phyloP scores from a whole-genome alignment of 2,113 vertebrate species.

The Otis tarda region DNA sequence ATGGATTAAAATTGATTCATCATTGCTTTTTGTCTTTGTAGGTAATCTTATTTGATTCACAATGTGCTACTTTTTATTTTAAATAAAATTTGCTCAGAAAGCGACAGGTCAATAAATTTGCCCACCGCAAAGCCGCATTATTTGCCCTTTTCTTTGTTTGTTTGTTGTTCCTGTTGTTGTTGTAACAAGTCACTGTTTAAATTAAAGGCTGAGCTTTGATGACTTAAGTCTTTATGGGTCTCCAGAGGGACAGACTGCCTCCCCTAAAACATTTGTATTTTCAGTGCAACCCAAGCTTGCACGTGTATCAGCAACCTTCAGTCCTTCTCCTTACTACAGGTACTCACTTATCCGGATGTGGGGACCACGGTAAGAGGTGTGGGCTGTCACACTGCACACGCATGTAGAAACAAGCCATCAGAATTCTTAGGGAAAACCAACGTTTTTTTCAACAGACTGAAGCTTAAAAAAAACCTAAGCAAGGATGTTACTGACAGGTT shows the following conservation, averaged over 20 bases:
- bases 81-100: slow-evolving; percentile 25
- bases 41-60: slow-evolving; percentile 21
- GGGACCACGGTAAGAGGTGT: background rate
- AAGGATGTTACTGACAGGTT: background rate
- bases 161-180: background rate
- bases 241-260: background rate
- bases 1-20: slow-evolving; percentile 4
- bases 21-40: background rate
- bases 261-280: background rate
- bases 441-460: background rate
- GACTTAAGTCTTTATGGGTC: background rate
- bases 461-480: background rate
- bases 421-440: background rate
- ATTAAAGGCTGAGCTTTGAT: background rate
- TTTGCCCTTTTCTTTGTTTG: background rate
- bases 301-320: background rate
- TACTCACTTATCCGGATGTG: background rate
- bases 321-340: background rate
- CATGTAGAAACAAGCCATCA: background rate
- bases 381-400: background rate
- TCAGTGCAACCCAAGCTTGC: background rate
- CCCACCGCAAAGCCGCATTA: background rate
- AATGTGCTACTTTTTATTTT: background rate
- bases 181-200: background rate
- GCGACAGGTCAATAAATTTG: slow-evolving; percentile 17